Conservation (phyloP, 2,113 vertebrate genomes). For the Phalacrocorax pelagicus region DNA sequence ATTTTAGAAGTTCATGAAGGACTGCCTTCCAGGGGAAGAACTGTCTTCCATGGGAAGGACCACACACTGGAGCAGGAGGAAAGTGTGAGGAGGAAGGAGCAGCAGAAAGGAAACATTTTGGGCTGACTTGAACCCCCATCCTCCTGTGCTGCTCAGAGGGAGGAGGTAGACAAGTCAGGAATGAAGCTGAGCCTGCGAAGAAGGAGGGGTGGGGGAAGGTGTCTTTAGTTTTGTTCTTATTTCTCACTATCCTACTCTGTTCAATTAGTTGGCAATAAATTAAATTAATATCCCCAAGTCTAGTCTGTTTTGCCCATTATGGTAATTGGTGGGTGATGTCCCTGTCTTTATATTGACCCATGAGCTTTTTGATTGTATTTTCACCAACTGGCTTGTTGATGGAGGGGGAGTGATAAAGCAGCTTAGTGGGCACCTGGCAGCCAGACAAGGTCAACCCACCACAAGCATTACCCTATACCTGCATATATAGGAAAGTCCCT, state of each 20-base stretch:
- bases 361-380: not conserved
- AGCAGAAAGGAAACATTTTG: too few relatives aligned
- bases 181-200: not conserved
- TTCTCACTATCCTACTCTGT: not conserved
- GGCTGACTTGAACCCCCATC: not conserved
- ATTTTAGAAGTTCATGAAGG: too few relatives aligned
- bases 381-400: not conserved
- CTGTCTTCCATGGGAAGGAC: not conserved
- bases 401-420: not conserved
- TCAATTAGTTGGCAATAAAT: not conserved
- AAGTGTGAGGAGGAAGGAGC: not conserved
- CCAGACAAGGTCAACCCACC: not conserved
- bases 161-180: not conserved
- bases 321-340: not conserved
- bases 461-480: not conserved
- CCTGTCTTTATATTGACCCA: not conserved
- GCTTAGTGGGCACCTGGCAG: not conserved
- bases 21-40: not conserved
- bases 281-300: not conserved
- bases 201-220: not conserved
- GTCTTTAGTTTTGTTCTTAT: not conserved
- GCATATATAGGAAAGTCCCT: not conserved
- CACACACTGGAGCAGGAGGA: not conserved
- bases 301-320: not conserved
- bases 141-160: not conserved